These are phyloP conservation scores for Peromyscus attwateri DNA, from an alignment of 2,797 vertebrate genomes.

Conservation along the genomic window DNA sequence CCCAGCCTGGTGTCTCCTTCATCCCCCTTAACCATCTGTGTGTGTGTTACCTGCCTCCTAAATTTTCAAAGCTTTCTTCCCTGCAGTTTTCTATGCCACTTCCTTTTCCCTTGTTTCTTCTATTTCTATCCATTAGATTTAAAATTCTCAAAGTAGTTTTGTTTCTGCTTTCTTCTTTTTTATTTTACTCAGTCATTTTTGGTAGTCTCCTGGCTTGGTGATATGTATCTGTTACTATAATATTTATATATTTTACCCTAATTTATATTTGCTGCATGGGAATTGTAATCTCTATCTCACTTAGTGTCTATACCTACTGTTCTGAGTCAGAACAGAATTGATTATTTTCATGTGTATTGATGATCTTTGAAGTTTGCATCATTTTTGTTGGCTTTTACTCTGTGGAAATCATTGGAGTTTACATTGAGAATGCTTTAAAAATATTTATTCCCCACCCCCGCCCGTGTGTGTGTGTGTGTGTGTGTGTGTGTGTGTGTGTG, in stretches of 20 bases:
- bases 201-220: not conserved
- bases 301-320: not conserved
- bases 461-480: not conserved
- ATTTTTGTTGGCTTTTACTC: conserved; percentile 33
- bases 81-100: not conserved
- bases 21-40: not conserved
- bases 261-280: conserved; percentile 31
- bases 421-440: not conserved
- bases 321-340: not conserved
- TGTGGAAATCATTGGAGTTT: not conserved
- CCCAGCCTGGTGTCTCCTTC: not conserved
- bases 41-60: not conserved
- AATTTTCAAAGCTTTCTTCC: conserved; percentile 27
- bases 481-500: too few species aligned
- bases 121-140: not conserved
- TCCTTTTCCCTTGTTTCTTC: not conserved
- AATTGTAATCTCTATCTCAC: not conserved
- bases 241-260: conserved; percentile 26
- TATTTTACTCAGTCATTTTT: conserved; percentile 44
- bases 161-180: not conserved
- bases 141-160: not conserved
- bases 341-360: not conserved
- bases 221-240: not conserved
- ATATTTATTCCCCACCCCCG: not conserved
- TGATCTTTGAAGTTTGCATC: conserved; percentile 7